Percentiles rank a stretch among this genome's conserved stretches.
Evolutionary conservation across 1,140 invertebrate genomes (phyloP).

Genomic region (Phymastichus coffea): DNA sequence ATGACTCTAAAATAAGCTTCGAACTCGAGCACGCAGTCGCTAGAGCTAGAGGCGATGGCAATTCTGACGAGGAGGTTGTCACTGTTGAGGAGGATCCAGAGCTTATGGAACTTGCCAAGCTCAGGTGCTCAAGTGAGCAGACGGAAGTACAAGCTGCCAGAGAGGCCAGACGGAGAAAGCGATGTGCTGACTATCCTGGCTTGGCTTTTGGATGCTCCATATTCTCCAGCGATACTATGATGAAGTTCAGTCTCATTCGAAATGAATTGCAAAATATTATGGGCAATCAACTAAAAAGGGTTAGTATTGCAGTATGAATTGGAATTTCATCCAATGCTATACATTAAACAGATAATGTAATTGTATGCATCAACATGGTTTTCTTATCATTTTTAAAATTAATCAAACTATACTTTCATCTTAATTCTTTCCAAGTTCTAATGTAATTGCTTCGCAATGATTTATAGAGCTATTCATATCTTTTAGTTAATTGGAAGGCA

Average conservation of each 20-base stretch:
- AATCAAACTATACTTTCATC: no score
- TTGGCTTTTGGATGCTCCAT: constrained; percentile 87
- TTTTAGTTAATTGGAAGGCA: no score
- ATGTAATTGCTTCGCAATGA: no score
- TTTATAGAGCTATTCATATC: no score
- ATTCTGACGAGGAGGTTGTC: constrained; percentile 53
- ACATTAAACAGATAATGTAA: no score
- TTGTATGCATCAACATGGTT: no score
- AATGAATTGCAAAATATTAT: constrained; percentile 98
- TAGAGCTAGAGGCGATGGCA: constrained; percentile 58
- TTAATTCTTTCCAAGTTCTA: no score
- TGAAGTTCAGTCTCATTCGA: constrained; percentile 95
- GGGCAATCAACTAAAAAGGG: constrained; percentile 93
- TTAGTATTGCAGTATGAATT: constrained; percentile 66
- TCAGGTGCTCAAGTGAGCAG: constrained; percentile 83
- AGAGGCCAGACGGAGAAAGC: constrained; percentile 71
- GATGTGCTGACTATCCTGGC: constrained; percentile 89
- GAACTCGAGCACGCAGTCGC: constrained; percentile 56
- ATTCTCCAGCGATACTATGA: constrained; percentile 95
- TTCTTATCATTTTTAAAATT: no score
- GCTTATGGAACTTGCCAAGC: constrained; percentile 73
- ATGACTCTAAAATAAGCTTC: constrained; percentile 27
- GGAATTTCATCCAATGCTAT: no score
- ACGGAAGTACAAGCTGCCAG: constrained; percentile 84
- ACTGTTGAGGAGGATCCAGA: constrained; percentile 69